phyloP scores from a whole-genome alignment of 2,113 vertebrate genomes.

The Cnemophilus loriae region DNA sequence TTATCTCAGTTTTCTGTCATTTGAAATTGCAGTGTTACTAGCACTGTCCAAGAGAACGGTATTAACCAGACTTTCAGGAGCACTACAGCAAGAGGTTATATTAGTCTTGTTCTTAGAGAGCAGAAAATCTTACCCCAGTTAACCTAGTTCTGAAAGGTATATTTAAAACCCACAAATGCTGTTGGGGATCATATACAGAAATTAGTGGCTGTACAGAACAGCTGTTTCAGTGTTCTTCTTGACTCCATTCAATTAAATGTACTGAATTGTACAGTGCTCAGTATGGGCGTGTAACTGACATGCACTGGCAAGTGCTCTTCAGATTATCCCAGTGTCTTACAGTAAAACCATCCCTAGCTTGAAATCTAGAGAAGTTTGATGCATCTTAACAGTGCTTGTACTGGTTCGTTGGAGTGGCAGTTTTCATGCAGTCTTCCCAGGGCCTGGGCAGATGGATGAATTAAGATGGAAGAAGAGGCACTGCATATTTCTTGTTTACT shows the following conservation, averaged over 20 bases:
- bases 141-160: not conserved
- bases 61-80: not conserved
- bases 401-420: not conserved
- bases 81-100: not conserved
- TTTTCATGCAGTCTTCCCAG: not conserved
- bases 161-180: not conserved
- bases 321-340: not conserved
- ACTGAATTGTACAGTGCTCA: not conserved
- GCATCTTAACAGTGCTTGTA: not conserved
- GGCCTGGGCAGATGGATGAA: not conserved
- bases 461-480: not conserved
- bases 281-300: not conserved
- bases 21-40: not conserved
- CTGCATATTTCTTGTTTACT: not conserved
- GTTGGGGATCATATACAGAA: not conserved
- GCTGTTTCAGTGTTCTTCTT: not conserved
- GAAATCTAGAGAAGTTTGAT: not conserved
- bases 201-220: not conserved
- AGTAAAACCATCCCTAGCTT: not conserved
- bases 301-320: not conserved
- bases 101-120: not conserved
- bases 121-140: not conserved
- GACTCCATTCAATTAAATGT: not conserved
- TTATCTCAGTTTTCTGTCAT: not conserved
- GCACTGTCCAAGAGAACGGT: not conserved